A percentile compares a stretch with the other conserved stretches of the same genome.
These are phyloP conservation scores for Cheilosia variabilis DNA, from an alignment of 2,888 invertebrate genomes.

Conservation along the genomic window DNA sequence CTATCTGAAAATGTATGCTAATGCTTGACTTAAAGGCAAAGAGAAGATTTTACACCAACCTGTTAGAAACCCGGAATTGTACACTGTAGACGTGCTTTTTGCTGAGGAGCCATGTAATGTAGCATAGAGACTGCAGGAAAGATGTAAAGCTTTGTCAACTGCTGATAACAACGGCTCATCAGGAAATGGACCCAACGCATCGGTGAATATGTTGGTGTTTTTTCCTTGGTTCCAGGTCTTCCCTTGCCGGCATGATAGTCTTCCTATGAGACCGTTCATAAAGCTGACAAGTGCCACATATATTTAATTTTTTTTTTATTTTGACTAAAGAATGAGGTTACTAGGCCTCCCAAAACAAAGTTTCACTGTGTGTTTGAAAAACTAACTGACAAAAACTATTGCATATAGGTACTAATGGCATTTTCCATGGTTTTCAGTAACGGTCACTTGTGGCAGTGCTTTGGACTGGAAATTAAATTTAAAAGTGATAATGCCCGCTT, in stretches of 20 bases:
- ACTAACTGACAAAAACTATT: too few relatives aligned
- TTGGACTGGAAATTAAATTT: too few relatives aligned
- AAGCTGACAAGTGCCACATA: neutral
- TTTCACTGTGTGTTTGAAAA: too few relatives aligned
- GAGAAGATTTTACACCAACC: neutral
- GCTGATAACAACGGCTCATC: conserved; percentile 79
- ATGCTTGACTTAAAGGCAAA: neutral
- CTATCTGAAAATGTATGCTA: neutral
- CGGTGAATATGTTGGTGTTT: conserved; percentile 22
- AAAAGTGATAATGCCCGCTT: too few relatives aligned
- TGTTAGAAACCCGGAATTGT: neutral
- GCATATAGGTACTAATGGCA: too few relatives aligned
- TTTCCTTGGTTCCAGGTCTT: conserved; percentile 4
- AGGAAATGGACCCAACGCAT: conserved; percentile 79
- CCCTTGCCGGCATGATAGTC: neutral
- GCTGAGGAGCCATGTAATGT: neutral
- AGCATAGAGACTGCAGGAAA: conserved; percentile 2
- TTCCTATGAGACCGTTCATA: conserved; percentile 6
- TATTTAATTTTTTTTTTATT: neutral
- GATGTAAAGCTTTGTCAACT: conserved; percentile 78
- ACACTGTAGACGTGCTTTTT: neutral
- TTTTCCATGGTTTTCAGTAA: too few relatives aligned
- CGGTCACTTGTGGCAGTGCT: too few relatives aligned
- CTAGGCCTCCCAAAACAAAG: too few relatives aligned
- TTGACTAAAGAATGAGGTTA: neutral